Percentiles rank a stretch among this genome's conserved stretches.
These are phyloP conservation scores for Hipposideros armiger DNA, from an alignment of 2,113 vertebrate genomes.

Conservation along the genomic window DNA sequence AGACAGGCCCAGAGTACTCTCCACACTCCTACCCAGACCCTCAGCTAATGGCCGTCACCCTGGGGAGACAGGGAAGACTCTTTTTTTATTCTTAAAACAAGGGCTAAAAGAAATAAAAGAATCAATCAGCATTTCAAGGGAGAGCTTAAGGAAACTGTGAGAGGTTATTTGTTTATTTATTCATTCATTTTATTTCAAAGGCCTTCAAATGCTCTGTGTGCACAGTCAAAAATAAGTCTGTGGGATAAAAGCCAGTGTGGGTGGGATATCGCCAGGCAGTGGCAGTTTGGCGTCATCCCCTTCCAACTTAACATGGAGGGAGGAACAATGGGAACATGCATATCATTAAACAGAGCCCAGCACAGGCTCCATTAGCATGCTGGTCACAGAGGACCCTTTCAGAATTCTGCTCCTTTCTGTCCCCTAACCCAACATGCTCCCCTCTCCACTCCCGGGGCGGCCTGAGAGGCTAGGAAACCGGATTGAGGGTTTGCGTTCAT, in stretches of 20 bases:
- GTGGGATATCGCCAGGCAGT: slow-evolving; percentile 51
- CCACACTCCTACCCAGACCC: neutral
- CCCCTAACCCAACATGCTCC: neutral
- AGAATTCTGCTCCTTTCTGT: neutral
- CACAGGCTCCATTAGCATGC: neutral
- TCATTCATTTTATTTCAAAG: slow-evolving; percentile 79
- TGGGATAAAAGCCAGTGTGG: slow-evolving; percentile 69
- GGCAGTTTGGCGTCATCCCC: slow-evolving; percentile 14
- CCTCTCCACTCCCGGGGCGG: neutral
- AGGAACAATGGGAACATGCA: slow-evolving; percentile 12
- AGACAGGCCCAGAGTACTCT: neutral
- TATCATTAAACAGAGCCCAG: neutral
- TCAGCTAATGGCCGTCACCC: neutral
- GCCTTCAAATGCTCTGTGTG: slow-evolving; percentile 69
- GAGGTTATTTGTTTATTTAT: slow-evolving; percentile 80
- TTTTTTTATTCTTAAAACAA: slow-evolving; percentile 33
- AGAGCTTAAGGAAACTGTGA: slow-evolving; percentile 69
- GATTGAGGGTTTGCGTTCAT: neutral
- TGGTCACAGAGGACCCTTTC: neutral
- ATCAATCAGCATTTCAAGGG: slow-evolving; percentile 73
- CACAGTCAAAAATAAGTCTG: slow-evolving; percentile 71
- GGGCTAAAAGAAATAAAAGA: slow-evolving; percentile 75
- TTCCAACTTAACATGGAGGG: neutral
- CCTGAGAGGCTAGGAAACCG: neutral
- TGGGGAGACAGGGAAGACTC: neutral